Evolutionary conservation across 2,113 vertebrate species (phyloP), one percentile per base, ranked within the genome.

Genomic region (Rhadina sibilatrix): DNA sequence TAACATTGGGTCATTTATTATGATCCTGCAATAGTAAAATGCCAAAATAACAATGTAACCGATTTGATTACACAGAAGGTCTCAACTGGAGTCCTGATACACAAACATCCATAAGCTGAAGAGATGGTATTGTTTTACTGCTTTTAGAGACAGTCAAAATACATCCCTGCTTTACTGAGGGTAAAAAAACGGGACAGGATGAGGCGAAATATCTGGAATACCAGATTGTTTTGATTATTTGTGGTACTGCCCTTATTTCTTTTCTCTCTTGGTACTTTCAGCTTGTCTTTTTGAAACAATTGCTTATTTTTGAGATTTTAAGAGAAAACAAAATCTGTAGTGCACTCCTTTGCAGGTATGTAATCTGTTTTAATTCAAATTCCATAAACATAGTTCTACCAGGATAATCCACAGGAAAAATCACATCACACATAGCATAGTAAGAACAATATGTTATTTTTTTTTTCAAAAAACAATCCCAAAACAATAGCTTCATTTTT

Each of bases 331-430:
- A 77, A 65, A 88, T 65, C 68, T 94, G 37, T 87, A 95, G 27
- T 87, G 83, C 84, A 96, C 83, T 84, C 17, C 50, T 95, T 96
- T 70, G 52, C 81, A 95, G 78, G 90, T 94, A 83, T 91, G 93
- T 95, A 91, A 92, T 95, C 53, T 93, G 25, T 89, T 97, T 96
- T 94, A 98, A 97, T 97, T 96, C 61, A 95, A 94, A 95, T 94
- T 94, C 75, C 24, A 57, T 75, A 88, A 69, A 96, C 93, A 75
- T 84, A 94, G 65, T 96, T 96, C 72, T 92, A 96, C 53, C 40
- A 92, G 74, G 72, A 90, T 75, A 84, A 65, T 92, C 49, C 87
- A 97, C 95, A 92, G 89, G 93, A 95, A 93, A 96, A 96, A 93
- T 71, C 82, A 96, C 95, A 96, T 96, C 84, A 97, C 88, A 96